Evolutionary conservation across 2,888 invertebrate species (phyloP).

Genomic region (Cylindroiulus punctatus): DNA sequence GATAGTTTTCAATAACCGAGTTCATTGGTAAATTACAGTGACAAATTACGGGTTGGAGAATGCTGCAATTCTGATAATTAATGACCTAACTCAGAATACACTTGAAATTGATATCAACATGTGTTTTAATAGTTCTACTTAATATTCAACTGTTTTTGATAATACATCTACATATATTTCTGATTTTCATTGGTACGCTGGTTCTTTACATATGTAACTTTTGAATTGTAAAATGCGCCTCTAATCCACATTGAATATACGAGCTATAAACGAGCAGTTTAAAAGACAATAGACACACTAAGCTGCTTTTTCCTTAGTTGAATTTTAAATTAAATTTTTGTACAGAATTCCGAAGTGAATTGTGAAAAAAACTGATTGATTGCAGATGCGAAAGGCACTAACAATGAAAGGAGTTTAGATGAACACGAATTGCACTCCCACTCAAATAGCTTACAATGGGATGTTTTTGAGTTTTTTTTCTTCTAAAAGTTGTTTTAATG

Average conservation of each 20-base stretch:
- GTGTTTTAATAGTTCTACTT: not conserved
- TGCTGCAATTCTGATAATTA: too few relatives aligned
- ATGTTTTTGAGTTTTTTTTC: too few relatives aligned
- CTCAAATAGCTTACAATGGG: constrained; percentile 32
- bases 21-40: too few relatives aligned
- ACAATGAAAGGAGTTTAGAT: constrained; percentile 13
- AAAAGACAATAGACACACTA: not conserved
- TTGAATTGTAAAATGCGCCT: not conserved
- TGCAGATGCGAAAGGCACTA: not conserved
- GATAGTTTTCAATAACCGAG: too few relatives aligned
- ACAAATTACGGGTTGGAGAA: too few relatives aligned
- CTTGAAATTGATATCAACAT: too few relatives aligned
- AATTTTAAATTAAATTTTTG: not conserved
- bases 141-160: not conserved
- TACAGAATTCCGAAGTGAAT: not conserved
- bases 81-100: too few relatives aligned
- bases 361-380: not conserved
- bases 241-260: not conserved
- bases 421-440: constrained; percentile 26
- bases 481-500: not conserved
- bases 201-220: not conserved
- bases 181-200: not conserved
- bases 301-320: constrained; percentile 8
- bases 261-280: constrained; percentile 32
- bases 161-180: not conserved